These are phyloP conservation scores for Steromphala cineraria DNA, from an alignment of 2,888 invertebrate genomes.

Conservation along the genomic window DNA sequence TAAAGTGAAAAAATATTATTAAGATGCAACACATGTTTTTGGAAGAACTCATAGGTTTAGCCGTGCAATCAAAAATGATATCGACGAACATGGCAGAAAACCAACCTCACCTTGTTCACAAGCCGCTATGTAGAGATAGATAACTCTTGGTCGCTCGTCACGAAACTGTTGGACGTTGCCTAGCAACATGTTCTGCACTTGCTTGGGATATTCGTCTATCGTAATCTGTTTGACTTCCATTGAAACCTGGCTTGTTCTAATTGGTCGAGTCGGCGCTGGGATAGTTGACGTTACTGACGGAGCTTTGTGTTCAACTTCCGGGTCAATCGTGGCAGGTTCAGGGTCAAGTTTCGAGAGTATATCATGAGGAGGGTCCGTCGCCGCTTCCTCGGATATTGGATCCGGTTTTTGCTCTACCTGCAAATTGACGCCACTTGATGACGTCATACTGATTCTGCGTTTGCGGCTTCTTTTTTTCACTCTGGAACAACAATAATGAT, in stretches of 20 bases:
- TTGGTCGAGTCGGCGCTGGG: neutral
- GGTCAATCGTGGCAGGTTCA: neutral
- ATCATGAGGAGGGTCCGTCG: neutral
- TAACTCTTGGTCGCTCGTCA: neutral
- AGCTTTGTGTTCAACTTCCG: conserved; percentile 25
- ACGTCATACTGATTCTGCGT: conserved; percentile 21
- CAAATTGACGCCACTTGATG: conserved; percentile 32
- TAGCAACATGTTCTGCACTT: neutral
- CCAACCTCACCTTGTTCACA: neutral
- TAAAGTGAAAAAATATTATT: no score
- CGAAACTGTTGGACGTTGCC: neutral
- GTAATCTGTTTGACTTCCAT: neutral
- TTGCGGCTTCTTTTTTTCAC: neutral
- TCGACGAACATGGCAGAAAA: neutral
- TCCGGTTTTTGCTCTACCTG: neutral
- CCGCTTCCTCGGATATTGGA: neutral
- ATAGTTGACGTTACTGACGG: neutral
- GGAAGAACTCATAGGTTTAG: no score
- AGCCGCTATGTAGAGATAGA: neutral
- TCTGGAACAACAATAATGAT: no score
- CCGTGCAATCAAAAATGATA: no score
- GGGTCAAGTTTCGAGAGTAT: neutral
- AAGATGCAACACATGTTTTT: no score
- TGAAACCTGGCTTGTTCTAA: neutral
- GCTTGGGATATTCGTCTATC: neutral